Percentiles rank a stretch among this genome's conserved stretches.
Conservation (phyloP, 2,113 vertebrate genomes). For the Poecilia latipinna region DNA sequence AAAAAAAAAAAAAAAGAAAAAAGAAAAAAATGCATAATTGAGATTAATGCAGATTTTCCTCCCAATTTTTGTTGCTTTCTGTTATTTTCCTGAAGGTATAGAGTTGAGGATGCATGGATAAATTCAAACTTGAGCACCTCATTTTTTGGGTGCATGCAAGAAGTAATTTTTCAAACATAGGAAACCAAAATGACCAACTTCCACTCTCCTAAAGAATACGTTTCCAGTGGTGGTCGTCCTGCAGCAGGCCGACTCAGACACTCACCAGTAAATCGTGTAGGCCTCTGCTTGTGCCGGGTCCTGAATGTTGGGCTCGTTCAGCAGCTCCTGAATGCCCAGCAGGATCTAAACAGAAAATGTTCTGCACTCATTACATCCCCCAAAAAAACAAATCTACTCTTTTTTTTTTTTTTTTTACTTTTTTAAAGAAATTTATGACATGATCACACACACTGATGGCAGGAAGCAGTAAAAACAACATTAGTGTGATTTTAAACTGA, state of each 20-base stretch:
- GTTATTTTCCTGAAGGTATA: no score
- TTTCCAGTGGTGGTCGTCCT: not conserved
- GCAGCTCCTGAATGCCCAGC: constrained; percentile 82
- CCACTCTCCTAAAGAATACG: not conserved
- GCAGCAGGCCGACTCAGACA: not conserved
- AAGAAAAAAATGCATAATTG: no score
- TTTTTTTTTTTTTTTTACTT: no score
- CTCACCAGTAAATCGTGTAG: constrained; percentile 83
- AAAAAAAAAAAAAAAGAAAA: no score
- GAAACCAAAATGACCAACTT: not conserved
- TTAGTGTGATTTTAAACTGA: not conserved
- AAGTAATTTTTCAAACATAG: not conserved
- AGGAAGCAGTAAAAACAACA: not conserved
- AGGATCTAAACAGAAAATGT: constrained; percentile 73
- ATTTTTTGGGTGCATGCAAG: not conserved
- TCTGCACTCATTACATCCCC: not conserved
- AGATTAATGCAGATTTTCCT: no score
- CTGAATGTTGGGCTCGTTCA: constrained; percentile 84
- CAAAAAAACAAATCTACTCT: not conserved
- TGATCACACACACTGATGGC: not conserved
- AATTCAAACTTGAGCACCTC: no score
- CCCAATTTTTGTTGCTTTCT: no score
- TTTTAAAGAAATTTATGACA: not conserved
- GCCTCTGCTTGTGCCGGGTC: constrained; percentile 84
- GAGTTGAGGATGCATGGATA: no score